Evolutionary conservation across 1,140 invertebrate genomes (phyloP).

Genomic region (Cydia fagiglandana): DNA sequence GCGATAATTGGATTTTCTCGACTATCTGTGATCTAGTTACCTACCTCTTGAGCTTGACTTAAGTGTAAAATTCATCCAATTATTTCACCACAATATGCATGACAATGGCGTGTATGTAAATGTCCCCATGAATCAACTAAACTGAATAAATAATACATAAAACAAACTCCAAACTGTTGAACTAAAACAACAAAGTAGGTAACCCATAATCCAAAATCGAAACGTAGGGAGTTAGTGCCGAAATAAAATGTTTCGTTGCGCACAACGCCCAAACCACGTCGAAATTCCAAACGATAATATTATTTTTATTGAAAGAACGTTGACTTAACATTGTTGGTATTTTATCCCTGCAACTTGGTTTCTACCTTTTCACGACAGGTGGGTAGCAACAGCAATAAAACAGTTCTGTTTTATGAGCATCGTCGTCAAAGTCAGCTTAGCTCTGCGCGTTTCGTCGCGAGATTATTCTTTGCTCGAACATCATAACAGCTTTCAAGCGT

Average conservation of each 20-base stretch:
- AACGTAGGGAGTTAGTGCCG: neutral
- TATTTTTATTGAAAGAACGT: slow-evolving; percentile 31
- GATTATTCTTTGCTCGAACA: slow-evolving; percentile 42
- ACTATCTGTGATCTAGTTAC: slow-evolving; percentile 74
- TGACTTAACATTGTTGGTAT: slow-evolving; percentile 47
- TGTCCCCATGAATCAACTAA: neutral
- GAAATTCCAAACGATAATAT: slow-evolving; percentile 30
- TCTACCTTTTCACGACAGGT: slow-evolving; percentile 48
- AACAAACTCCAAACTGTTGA: neutral
- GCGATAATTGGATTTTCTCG: slow-evolving; percentile 77
- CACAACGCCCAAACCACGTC: slow-evolving; percentile 31
- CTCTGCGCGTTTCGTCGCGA: slow-evolving; percentile 26
- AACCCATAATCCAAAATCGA: neutral
- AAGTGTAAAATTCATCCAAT: slow-evolving; percentile 43
- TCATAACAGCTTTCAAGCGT: slow-evolving; percentile 37
- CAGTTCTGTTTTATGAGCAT: slow-evolving; percentile 55
- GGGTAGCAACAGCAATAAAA: slow-evolving; percentile 62
- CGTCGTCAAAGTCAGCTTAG: slow-evolving; percentile 47
- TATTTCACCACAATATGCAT: slow-evolving; percentile 8
- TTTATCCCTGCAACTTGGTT: slow-evolving; percentile 42
- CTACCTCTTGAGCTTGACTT: slow-evolving; percentile 61
- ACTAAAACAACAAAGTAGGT: slow-evolving; percentile 1
- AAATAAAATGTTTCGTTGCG: slow-evolving; percentile 13
- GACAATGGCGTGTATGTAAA: neutral
- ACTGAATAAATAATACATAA: neutral